Evolutionary conservation across 2,797 vertebrate genomes (phyloP).

Genomic region (Sebastolobus altivelis): DNA sequence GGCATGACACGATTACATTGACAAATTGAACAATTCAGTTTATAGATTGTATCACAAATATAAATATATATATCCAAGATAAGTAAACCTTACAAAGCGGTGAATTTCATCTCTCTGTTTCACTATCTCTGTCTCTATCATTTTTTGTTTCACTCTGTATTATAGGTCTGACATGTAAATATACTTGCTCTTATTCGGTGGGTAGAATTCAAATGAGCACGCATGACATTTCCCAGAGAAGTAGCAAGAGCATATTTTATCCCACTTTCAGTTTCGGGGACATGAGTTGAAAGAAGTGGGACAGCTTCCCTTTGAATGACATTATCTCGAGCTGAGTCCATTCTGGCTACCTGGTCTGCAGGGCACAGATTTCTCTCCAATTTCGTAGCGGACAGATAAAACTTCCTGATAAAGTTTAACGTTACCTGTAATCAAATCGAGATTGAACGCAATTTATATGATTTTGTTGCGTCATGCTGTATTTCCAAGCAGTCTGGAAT

Average conservation of each 20-base stretch:
- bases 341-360: constrained; percentile 45
- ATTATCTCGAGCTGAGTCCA: constrained; percentile 66
- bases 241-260: constrained; percentile 2
- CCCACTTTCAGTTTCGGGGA: constrained; percentile 48
- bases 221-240: constrained; percentile 23
- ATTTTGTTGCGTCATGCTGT: constrained; percentile 33
- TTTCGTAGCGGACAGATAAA: constrained; percentile 32
- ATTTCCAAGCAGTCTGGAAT: constrained; percentile 24
- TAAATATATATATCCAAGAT: constrained; percentile 40
- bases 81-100: not conserved
- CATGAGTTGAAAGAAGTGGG: constrained; percentile 45
- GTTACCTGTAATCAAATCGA: constrained; percentile 61
- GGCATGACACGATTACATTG: constrained; percentile 35
- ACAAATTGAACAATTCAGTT: constrained; percentile 42
- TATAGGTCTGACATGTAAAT: constrained; percentile 29
- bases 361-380: constrained; percentile 30
- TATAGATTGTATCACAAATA: constrained; percentile 33
- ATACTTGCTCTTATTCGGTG: constrained; percentile 5
- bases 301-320: constrained; percentile 60
- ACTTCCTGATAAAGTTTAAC: constrained; percentile 49
- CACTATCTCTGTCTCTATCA: constrained; percentile 20
- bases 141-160: constrained; percentile 15
- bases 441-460: constrained; percentile 35
- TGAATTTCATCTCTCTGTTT: constrained; percentile 23
- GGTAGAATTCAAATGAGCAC: constrained; percentile 31